Percentiles rank a stretch among this genome's conserved stretches.
phyloP scores from a whole-genome alignment of 2,888 invertebrate genomes.

The Acleris laterana region DNA sequence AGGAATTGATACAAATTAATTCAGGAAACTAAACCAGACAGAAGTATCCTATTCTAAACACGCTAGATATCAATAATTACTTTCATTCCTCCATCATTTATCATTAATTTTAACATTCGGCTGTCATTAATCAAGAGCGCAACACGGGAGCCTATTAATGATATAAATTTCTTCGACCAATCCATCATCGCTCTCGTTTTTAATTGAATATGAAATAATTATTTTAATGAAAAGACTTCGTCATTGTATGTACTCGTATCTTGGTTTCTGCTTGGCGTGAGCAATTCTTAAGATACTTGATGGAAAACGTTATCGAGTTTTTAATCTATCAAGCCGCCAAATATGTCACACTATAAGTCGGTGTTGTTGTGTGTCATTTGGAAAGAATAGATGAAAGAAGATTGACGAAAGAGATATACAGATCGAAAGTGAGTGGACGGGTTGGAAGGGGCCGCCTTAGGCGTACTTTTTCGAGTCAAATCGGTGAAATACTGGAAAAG shows the following conservation, averaged over 20 bases:
- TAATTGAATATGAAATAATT: conserved; percentile 60
- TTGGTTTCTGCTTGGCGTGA: neutral
- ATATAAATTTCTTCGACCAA: conserved; percentile 48
- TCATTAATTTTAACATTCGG: conserved; percentile 56
- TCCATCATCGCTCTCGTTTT: conserved; percentile 55
- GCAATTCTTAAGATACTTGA: no score
- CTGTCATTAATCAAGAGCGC: conserved; percentile 70
- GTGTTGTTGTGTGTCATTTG: no score
- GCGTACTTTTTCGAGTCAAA: no score
- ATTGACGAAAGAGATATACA: no score
- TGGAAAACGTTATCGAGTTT: no score
- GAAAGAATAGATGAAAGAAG: no score
- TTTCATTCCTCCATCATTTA: conserved; percentile 50
- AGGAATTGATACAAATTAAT: neutral
- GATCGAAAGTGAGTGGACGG: no score
- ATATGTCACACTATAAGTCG: no score
- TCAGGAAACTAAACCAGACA: neutral
- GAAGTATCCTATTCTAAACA: conserved; percentile 14
- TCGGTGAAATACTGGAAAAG: no score
- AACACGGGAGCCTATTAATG: conserved; percentile 63
- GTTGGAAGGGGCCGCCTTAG: no score
- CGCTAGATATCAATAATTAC: conserved; percentile 42
- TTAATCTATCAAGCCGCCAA: no score
- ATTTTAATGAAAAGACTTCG: conserved; percentile 42
- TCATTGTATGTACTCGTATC: neutral